These are phyloP conservation scores for Lepidocyrtinus sp. DNA, from an alignment of 2,888 invertebrate genomes.

Conservation along the genomic window DNA sequence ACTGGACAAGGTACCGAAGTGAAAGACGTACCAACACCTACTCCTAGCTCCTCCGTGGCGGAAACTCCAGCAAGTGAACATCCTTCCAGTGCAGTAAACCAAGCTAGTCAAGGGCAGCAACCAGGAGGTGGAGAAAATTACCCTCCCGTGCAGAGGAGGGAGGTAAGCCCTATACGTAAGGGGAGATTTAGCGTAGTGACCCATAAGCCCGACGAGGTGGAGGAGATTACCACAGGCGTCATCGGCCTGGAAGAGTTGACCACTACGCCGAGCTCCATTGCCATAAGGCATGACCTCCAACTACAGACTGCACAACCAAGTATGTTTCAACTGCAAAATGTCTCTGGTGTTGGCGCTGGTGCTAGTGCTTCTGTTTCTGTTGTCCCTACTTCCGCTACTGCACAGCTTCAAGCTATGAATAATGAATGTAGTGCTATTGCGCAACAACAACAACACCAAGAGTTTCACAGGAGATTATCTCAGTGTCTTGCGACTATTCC, in stretches of 20 bases:
- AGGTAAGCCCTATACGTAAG: conserved; percentile 67
- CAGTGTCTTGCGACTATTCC: conserved; percentile 55
- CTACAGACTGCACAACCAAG: conserved; percentile 46
- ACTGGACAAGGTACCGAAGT: not conserved
- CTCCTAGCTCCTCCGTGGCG: conserved; percentile 36
- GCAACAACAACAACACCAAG: conserved; percentile 47
- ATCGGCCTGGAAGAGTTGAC: conserved; percentile 39
- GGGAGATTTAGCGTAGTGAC: conserved; percentile 71
- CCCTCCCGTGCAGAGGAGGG: conserved; percentile 28
- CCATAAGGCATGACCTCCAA: conserved; percentile 23
- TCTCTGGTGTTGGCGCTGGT: conserved; percentile 32
- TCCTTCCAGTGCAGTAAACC: no score
- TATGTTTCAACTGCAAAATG: conserved; percentile 49
- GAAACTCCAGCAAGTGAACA: conserved; percentile 29
- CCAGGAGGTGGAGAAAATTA: not conserved
- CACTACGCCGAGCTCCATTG: conserved; percentile 24
- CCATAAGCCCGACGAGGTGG: conserved; percentile 69
- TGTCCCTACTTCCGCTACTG: conserved; percentile 25
- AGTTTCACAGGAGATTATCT: conserved; percentile 55
- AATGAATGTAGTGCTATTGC: conserved; percentile 25
- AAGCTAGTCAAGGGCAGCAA: not conserved
- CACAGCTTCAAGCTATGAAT: conserved; percentile 40
- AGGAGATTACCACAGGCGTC: conserved; percentile 55
- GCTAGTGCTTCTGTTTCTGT: conserved; percentile 32
- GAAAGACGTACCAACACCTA: conserved; percentile 19